Percentiles rank a stretch among this genome's conserved stretches.
Conservation (phyloP, 30 jellyfish, hydroid and myxozoan species). For the Aurelia sp. region DNA sequence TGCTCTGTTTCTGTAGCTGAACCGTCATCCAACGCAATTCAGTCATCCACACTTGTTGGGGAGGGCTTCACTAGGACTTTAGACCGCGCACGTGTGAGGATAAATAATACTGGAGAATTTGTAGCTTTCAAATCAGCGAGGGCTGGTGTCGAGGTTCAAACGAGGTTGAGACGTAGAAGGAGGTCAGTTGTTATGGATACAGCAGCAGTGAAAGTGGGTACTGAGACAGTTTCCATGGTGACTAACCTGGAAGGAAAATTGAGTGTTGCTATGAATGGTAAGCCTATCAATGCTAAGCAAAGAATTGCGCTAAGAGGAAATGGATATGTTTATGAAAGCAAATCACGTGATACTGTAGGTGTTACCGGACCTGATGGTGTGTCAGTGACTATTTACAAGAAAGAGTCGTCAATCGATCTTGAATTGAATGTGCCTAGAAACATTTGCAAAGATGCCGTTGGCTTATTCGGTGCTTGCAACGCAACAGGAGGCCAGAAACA, state of each 20-base stretch:
- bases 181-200: conserved; percentile 63
- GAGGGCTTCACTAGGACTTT: conserved; percentile 51
- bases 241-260: conserved; percentile 26
- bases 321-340: conserved; percentile 32
- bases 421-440: conserved; percentile 31
- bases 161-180: conserved; percentile 59
- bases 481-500: neutral
- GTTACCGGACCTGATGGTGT: conserved; percentile 39
- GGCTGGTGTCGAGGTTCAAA: conserved; percentile 31
- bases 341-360: conserved; percentile 20
- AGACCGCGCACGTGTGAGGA: conserved; percentile 61
- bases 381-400: conserved; percentile 11
- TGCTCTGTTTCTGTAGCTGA: conserved; percentile 35
- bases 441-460: conserved; percentile 34
- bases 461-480: conserved; percentile 58
- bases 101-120: conserved; percentile 61
- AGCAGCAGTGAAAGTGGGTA: conserved; percentile 45
- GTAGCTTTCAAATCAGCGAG: conserved; percentile 23
- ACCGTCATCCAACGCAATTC: neutral
- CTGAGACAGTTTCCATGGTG: conserved; percentile 20
- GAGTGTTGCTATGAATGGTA: conserved; percentile 43
- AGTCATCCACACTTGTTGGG: conserved; percentile 42
- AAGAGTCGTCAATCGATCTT: conserved; percentile 18
- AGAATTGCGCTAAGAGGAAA: neutral
- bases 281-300: conserved; percentile 20